Evolutionary conservation across 1,140 invertebrate genomes (phyloP).

Genomic region (Drosophila chauvacae): DNA sequence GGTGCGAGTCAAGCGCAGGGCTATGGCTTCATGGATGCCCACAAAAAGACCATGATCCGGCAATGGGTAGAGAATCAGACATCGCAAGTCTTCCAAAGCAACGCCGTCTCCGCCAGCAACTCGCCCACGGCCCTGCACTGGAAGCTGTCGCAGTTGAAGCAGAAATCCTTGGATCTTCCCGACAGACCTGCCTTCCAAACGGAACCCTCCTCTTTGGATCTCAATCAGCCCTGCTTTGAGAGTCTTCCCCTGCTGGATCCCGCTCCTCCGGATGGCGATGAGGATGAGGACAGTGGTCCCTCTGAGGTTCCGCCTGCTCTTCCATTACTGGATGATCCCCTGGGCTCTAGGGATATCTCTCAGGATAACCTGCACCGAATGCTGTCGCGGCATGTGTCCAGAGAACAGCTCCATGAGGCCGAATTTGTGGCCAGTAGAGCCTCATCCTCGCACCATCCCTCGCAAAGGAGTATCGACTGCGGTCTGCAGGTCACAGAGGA

Average conservation of each 20-base stretch:
- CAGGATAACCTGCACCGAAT: conserved; percentile 91
- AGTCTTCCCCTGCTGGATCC: conserved; percentile 39
- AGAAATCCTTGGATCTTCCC: conserved; percentile 76
- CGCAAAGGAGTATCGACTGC: conserved; percentile 85
- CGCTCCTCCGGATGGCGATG: conserved; percentile 86
- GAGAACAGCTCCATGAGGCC: conserved; percentile 85
- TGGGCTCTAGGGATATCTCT: conserved; percentile 91
- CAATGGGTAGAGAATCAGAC: conserved; percentile 97
- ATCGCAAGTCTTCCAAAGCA: conserved; percentile 88
- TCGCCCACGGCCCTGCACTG: conserved; percentile 69
- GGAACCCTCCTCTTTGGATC: conserved; percentile 33
- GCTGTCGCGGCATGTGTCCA: conserved; percentile 85
- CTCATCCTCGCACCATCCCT: conserved; percentile 84
- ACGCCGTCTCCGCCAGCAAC: conserved; percentile 58
- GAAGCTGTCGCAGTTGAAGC: conserved; percentile 80
- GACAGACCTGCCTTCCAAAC: conserved; percentile 57
- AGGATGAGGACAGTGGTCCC: conserved; percentile 90
- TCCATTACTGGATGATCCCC: conserved; percentile 90
- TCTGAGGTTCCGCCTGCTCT: conserved; percentile 91
- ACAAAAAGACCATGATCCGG: conserved; percentile 96
- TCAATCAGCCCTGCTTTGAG: conserved; percentile 45
- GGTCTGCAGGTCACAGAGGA: conserved; percentile 94
- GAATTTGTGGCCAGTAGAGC: conserved; percentile 61
- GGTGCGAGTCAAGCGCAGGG: conserved; percentile 82
- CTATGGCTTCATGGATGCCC: conserved; percentile 95